A percentile compares a stretch with the other conserved stretches of the same genome.
phyloP scores from a whole-genome alignment of 2,113 vertebrate genomes.

The Sturnira hondurensis region DNA sequence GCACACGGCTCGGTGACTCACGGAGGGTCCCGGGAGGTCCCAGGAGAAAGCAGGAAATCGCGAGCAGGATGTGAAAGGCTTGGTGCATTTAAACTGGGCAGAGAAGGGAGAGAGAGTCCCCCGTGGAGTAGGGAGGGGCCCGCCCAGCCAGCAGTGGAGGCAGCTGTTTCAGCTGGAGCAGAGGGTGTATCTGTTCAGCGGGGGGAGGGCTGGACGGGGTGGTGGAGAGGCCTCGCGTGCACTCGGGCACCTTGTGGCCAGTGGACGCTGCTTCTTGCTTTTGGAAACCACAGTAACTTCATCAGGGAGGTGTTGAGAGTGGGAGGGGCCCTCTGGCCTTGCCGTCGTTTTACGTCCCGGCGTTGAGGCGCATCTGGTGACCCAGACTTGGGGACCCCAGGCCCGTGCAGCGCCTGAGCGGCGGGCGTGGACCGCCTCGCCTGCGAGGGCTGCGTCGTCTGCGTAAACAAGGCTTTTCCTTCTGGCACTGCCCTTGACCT shows the following conservation, averaged over 20 bases:
- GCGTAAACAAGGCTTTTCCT: neutral
- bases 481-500: neutral
- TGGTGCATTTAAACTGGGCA: neutral
- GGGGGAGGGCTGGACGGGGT: rapidly evolving
- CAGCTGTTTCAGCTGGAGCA: neutral
- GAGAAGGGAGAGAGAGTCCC: neutral
- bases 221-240: neutral
- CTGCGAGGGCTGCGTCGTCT: neutral
- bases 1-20: neutral
- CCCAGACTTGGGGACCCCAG: rapidly evolving
- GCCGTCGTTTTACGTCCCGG: rapidly evolving
- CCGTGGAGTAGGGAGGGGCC: rapidly evolving
- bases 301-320: neutral
- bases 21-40: neutral
- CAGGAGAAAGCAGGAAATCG: rapidly evolving
- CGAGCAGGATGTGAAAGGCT: neutral
- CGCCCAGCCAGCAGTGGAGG: rapidly evolving
- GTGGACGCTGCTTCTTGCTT: too few relatives aligned
- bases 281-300: neutral
- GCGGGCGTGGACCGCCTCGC: rapidly evolving
- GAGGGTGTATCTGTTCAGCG: neutral
- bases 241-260: rapidly evolving
- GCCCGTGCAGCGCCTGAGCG: neutral
- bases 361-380: rapidly evolving
- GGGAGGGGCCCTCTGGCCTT: neutral